These are phyloP conservation scores for Doris montereyensis DNA, from an alignment of 2,888 invertebrate genomes.

Conservation along the genomic window DNA sequence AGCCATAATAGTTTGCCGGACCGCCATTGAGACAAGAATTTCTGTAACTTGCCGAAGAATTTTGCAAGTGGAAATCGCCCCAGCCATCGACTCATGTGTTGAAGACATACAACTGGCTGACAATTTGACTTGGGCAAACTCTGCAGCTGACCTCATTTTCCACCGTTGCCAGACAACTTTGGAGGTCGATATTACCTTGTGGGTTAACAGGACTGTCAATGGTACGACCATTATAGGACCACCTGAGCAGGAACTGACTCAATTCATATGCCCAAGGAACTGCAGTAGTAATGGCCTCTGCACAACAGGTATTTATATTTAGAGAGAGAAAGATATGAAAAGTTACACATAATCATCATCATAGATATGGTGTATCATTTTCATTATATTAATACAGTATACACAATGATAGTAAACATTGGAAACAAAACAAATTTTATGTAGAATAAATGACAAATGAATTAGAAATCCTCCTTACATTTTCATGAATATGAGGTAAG, in stretches of 20 bases:
- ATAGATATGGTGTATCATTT: too few relatives aligned
- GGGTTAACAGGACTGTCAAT: conserved; percentile 42
- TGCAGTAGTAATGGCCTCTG: conserved; percentile 54
- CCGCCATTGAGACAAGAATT: conserved; percentile 41
- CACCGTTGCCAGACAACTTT: conserved; percentile 46
- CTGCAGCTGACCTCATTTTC: conserved; percentile 47
- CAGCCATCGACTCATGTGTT: conserved; percentile 52
- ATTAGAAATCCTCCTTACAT: too few relatives aligned
- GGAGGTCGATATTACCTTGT: conserved; percentile 46
- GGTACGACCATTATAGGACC: conserved; percentile 41
- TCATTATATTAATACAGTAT: too few relatives aligned
- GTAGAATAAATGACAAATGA: background rate
- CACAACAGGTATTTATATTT: conserved; percentile 50
- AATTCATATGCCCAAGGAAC: conserved; percentile 52
- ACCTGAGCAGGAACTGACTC: conserved; percentile 45
- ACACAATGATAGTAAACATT: too few relatives aligned
- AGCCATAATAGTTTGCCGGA: conserved; percentile 46
- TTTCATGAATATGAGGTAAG: too few relatives aligned
- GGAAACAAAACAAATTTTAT: background rate
- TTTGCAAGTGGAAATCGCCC: conserved; percentile 54
- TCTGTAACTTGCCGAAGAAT: conserved; percentile 40
- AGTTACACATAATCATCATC: too few relatives aligned
- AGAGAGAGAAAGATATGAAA: too few relatives aligned
- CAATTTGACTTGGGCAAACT: conserved; percentile 44
- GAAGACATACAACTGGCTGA: conserved; percentile 56